phyloP scores from a whole-genome alignment of 1,140 invertebrate species.

The Lamellibrachia luymesi region DNA sequence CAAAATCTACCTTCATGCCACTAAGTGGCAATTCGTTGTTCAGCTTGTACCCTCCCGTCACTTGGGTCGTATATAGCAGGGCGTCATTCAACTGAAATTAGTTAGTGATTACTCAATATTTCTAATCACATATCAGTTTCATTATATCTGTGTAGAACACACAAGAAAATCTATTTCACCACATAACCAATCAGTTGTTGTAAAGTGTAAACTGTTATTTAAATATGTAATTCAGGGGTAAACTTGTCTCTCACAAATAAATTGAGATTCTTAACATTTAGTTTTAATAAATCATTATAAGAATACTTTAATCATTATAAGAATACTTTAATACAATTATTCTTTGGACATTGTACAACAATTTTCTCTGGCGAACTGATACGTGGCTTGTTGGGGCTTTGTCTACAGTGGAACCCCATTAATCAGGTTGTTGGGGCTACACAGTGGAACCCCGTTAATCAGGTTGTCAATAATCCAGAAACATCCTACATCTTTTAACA shows the following conservation, averaged over 20 bases:
- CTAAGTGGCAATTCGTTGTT: slow-evolving; percentile 66
- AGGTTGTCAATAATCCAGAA: too few species aligned
- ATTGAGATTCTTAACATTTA: not conserved
- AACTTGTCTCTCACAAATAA: not conserved
- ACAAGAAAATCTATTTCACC: not conserved
- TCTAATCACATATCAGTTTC: not conserved
- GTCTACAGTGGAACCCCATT: too few species aligned
- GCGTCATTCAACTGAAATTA: slow-evolving; percentile 69
- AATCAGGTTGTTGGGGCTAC: too few species aligned
- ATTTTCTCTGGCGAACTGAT: too few species aligned
- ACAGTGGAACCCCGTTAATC: too few species aligned
- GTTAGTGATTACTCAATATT: not conserved
- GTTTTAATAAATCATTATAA: not conserved
- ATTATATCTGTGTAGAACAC: not conserved
- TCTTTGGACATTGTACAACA: not conserved
- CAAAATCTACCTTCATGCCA: slow-evolving; percentile 64
- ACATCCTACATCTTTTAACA: too few species aligned
- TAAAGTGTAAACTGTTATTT: not conserved
- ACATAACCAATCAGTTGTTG: not conserved
- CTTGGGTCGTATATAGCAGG: slow-evolving; percentile 65
- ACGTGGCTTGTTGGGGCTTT: too few species aligned
- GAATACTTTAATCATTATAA: not conserved
- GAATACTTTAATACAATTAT: not conserved
- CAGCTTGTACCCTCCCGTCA: slow-evolving; percentile 58
- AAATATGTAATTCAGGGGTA: not conserved